Percentiles rank a stretch among this genome's conserved stretches.
These are phyloP conservation scores for Sciurus vulgaris DNA, from an alignment of 2,797 vertebrate species.

Conservation along the genomic window DNA sequence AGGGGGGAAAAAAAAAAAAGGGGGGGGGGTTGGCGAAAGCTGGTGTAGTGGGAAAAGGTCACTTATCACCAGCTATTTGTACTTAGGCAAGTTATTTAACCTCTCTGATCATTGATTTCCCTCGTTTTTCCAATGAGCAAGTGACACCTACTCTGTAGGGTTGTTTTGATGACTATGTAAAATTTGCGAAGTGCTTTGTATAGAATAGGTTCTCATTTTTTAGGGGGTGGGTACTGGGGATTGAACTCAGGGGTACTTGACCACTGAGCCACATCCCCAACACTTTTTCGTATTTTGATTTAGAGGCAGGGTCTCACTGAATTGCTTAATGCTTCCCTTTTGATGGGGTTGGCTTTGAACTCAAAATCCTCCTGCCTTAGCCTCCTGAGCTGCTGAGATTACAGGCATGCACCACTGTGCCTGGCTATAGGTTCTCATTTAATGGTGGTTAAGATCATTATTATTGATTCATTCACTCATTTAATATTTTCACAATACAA, in stretches of 20 bases:
- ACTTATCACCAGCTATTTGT: neutral
- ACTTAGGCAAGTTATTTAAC: neutral
- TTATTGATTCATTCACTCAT: neutral
- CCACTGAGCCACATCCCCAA: too few species aligned
- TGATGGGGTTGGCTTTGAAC: too few species aligned
- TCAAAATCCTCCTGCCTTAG: too few species aligned
- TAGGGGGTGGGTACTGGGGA: too few species aligned
- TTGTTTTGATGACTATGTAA: neutral
- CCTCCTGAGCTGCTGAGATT: too few species aligned
- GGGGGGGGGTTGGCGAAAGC: neutral
- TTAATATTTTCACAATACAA: neutral
- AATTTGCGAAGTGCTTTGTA: neutral
- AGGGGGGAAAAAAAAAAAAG: too few species aligned
- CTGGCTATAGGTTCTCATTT: neutral
- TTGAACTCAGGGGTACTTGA: too few species aligned
- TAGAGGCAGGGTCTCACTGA: too few species aligned
- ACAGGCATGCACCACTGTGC: too few species aligned
- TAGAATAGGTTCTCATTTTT: neutral
- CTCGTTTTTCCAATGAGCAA: constrained; percentile 1
- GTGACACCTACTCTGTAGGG: neutral
- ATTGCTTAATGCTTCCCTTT: too few species aligned
- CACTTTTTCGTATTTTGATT: too few species aligned
- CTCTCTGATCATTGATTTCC: neutral
- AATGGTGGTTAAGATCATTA: neutral
- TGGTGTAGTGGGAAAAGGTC: neutral